Evolutionary conservation across 64 coral and sea anemone genomes (phyloP).

Genomic region (Montipora sp.): DNA sequence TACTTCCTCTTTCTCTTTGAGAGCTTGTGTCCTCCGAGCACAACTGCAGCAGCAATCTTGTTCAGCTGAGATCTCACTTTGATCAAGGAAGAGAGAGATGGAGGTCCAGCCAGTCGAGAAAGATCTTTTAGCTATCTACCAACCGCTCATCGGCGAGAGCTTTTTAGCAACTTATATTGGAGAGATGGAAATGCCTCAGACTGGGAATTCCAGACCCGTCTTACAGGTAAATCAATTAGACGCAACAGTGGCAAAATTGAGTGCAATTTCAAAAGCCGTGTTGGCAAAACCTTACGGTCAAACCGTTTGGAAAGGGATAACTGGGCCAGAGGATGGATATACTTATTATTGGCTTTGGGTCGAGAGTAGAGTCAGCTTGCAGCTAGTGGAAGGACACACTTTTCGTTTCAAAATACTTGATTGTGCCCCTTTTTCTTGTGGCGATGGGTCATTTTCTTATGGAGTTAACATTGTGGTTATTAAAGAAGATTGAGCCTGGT

Average conservation of each 20-base stretch:
- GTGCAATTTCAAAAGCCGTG: background rate
- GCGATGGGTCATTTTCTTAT: background rate
- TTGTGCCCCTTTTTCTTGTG: background rate
- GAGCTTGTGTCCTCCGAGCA: background rate
- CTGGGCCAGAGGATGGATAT: background rate
- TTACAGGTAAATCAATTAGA: background rate
- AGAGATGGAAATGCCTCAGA: background rate
- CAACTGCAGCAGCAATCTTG: background rate
- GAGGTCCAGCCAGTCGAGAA: background rate
- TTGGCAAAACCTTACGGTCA: background rate
- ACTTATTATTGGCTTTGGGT: constrained; percentile 42
- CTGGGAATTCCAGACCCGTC: background rate
- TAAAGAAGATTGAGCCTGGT: background rate
- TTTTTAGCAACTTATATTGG: background rate
- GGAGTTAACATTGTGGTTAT: background rate
- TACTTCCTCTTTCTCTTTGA: constrained; percentile 32
- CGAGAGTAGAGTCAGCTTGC: background rate
- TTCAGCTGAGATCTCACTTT: background rate
- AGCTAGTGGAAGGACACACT: background rate
- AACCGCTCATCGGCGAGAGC: background rate
- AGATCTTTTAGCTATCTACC: background rate
- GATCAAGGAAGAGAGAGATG: background rate
- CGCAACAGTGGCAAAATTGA: background rate
- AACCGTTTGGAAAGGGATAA: constrained; percentile 60
- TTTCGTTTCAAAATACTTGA: constrained; percentile 7